These are phyloP conservation scores for Pyrgus malvae DNA, from an alignment of 2,888 invertebrate genomes.

Conservation along the genomic window DNA sequence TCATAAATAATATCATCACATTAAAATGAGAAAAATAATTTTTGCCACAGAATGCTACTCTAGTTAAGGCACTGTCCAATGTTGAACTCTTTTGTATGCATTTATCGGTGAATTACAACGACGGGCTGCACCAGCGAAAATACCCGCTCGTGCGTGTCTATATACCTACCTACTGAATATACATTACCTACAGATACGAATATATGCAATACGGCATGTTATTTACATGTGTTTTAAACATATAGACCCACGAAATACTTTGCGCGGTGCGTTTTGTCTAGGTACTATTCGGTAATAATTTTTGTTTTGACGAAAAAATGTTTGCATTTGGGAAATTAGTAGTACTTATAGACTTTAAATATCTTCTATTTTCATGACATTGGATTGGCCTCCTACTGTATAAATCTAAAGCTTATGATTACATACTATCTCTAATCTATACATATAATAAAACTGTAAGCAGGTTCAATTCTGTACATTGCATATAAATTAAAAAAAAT, in stretches of 20 bases:
- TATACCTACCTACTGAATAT: constrained; percentile 20
- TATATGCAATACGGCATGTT: constrained; percentile 5
- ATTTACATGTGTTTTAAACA: constrained; percentile 14
- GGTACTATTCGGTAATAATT: constrained; percentile 14
- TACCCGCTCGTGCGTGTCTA: constrained; percentile 37
- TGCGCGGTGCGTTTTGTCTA: constrained; percentile 9
- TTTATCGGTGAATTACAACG: constrained; percentile 80
- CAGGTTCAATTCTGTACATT: too few species aligned
- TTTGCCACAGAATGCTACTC: constrained; percentile 45
- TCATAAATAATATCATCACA: too few species aligned
- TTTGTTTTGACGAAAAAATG: too few species aligned
- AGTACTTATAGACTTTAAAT: too few species aligned
- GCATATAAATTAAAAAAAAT: too few species aligned
- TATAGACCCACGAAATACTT: constrained; percentile 16
- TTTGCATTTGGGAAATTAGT: too few species aligned
- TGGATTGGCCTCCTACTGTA: too few species aligned
- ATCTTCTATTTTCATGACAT: too few species aligned
- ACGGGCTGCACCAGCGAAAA: constrained; percentile 67
- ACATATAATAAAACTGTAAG: too few species aligned
- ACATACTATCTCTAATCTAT: too few species aligned
- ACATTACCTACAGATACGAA: neutral
- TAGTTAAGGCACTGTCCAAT: constrained; percentile 44
- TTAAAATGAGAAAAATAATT: too few species aligned
- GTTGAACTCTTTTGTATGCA: constrained; percentile 76
- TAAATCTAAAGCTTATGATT: too few species aligned